A percentile compares a stretch with the other conserved stretches of the same genome.
Conservation (phyloP, 53 echinoderm and acorn worm species). For the Holothuria leucospilota region DNA sequence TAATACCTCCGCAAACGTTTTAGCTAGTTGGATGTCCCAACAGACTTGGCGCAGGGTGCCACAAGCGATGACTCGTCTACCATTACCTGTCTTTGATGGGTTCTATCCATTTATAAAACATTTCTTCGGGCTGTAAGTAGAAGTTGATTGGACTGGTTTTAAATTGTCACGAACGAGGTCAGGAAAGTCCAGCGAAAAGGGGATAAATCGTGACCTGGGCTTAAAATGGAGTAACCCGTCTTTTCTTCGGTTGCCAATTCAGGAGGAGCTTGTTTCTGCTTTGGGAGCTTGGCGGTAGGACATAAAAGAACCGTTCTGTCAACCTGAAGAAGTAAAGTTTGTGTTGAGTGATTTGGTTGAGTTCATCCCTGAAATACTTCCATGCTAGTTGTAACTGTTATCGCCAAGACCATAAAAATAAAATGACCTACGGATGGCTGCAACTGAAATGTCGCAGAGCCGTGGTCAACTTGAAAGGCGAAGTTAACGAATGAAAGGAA, state of each 20-base stretch:
- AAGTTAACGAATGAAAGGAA: no score
- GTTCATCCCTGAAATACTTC: no score
- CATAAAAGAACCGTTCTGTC: constrained; percentile 13
- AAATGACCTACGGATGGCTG: no score
- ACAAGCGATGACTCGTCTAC: constrained; percentile 18
- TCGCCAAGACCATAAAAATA: no score
- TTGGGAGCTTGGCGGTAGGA: constrained; percentile 20
- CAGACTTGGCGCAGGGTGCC: constrained; percentile 6
- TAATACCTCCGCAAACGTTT: no score
- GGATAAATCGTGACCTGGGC: constrained; percentile 33
- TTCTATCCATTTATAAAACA: constrained; percentile 16
- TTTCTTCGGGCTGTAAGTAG: constrained; percentile 15
- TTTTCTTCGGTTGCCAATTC: not conserved
- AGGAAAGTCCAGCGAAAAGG: constrained; percentile 14
- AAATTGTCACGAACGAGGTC: constrained; percentile 37
- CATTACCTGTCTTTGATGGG: constrained; percentile 23
- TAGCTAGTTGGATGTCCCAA: no score
- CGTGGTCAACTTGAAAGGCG: no score
- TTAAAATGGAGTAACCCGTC: constrained; percentile 21
- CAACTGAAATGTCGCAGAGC: no score
- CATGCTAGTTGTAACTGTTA: no score
- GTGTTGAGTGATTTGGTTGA: no score
- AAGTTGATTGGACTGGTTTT: constrained; percentile 23
- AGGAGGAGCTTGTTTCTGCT: not conserved
- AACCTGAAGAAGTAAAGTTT: no score